Percentiles rank a stretch among this genome's conserved stretches.
Evolutionary conservation across 2,888 invertebrate species (phyloP).

Genomic region (Ophraella communa): DNA sequence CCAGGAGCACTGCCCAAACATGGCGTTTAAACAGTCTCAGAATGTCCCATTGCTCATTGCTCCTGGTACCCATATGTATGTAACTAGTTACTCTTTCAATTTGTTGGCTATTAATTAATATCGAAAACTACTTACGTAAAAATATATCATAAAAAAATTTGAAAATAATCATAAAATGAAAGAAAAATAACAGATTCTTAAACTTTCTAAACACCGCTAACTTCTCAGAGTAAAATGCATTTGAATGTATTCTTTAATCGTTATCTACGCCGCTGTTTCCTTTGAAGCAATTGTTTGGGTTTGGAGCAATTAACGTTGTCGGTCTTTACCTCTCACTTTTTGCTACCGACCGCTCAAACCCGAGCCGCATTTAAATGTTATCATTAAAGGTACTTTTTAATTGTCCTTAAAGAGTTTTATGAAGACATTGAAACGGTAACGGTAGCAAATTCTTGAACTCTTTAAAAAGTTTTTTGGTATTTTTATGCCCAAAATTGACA

Average conservation of each 20-base stretch:
- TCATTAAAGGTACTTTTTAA: conserved; percentile 50
- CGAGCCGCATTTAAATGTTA: conserved; percentile 54
- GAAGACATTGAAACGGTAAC: conserved; percentile 54
- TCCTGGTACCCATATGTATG: too few relatives aligned
- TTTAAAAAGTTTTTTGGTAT: conserved; percentile 26
- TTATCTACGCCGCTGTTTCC: conserved; percentile 14
- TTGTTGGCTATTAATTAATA: too few relatives aligned
- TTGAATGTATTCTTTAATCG: not conserved
- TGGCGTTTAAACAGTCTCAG: too few relatives aligned
- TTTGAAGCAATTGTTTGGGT: conserved; percentile 50
- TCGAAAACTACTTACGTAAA: too few relatives aligned
- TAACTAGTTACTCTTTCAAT: too few relatives aligned
- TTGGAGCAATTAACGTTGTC: conserved; percentile 51
- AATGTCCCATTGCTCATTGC: too few relatives aligned
- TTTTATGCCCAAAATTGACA: conserved; percentile 24
- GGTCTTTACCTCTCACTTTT: conserved; percentile 49
- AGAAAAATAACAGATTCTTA: too few relatives aligned
- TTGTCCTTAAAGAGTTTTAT: conserved; percentile 49
- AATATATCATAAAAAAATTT: too few relatives aligned
- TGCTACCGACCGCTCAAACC: conserved; percentile 47
- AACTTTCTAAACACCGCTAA: not conserved
- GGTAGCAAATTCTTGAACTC: conserved; percentile 28
- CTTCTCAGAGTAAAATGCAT: not conserved
- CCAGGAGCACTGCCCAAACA: too few relatives aligned
- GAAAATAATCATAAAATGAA: too few relatives aligned